phyloP scores from a whole-genome alignment of 2,113 vertebrate species.

The Epinephelus cyanopodus region DNA sequence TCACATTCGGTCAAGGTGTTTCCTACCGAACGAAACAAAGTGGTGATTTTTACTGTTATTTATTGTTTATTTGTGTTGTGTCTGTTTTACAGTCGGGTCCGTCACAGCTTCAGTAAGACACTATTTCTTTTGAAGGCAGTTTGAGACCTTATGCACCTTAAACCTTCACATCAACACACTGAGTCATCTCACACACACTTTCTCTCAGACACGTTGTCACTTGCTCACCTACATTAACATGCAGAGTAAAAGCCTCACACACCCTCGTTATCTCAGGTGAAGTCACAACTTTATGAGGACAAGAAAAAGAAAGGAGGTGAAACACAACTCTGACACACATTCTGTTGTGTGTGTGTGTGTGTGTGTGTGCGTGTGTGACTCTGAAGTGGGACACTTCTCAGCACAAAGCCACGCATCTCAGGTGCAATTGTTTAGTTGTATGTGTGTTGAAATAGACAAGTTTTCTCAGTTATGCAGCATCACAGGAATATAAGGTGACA shows the following conservation, averaged over 20 bases:
- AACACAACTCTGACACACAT: conserved; percentile 42
- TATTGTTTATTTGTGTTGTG: neutral
- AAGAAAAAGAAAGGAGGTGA: conserved; percentile 55
- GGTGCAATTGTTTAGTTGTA: conserved; percentile 28
- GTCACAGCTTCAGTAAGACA: neutral
- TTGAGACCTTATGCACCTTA: no score
- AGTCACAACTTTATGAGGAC: conserved; percentile 24
- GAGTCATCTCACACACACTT: neutral
- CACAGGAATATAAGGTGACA: conserved; percentile 47
- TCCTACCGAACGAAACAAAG: no score
- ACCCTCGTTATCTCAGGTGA: conserved; percentile 37
- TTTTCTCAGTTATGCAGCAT: neutral
- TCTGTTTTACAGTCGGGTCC: neutral
- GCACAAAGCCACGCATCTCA: conserved; percentile 35
- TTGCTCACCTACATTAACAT: neutral
- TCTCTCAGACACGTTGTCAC: conserved; percentile 3
- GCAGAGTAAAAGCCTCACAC: conserved; percentile 1
- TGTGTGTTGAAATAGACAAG: neutral
- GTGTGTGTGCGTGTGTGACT: neutral
- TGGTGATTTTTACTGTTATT: no score
- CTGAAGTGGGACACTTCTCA: conserved; percentile 42
- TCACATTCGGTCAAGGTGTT: no score
- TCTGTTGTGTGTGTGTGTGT: conserved; percentile 24
- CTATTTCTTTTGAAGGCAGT: no score
- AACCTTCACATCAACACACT: no score